Evolutionary conservation across 2,797 vertebrate genomes (phyloP).

Genomic region (Balearica regulorum): DNA sequence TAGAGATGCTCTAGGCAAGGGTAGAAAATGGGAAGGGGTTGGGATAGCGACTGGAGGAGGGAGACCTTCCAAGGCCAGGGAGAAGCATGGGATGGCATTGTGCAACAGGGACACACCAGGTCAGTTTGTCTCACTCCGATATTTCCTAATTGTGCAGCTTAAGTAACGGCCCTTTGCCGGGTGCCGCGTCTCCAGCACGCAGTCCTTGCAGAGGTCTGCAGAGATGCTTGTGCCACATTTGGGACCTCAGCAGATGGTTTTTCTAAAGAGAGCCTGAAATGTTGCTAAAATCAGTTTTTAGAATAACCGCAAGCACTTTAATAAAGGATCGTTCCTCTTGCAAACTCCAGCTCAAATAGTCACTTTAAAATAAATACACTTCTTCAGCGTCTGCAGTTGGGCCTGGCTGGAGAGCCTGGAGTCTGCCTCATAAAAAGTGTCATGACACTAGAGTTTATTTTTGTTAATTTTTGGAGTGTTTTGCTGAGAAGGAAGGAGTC

Average conservation of each 20-base stretch:
- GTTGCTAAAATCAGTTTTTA: conserved; percentile 47
- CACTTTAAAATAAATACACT: conserved; percentile 37
- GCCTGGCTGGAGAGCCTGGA: conserved; percentile 25
- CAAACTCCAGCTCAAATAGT: conserved; percentile 17
- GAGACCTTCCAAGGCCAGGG: neutral
- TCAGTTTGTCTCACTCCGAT: neutral
- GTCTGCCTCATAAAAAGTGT: conserved; percentile 10
- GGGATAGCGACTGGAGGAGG: neutral
- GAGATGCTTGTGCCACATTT: neutral
- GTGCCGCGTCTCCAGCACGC: fast-evolving
- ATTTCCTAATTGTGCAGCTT: neutral
- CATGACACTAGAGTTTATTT: neutral
- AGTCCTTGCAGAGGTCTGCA: neutral
- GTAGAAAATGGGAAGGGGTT: neutral
- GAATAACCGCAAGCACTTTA: neutral
- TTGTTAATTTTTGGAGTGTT: conserved; percentile 29
- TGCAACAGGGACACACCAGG: neutral
- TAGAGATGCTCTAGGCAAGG: neutral
- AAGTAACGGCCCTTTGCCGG: neutral
- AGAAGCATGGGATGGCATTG: neutral
- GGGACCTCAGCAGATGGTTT: conserved; percentile 15
- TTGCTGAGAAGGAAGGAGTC: conserved; percentile 16
- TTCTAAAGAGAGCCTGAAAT: conserved; percentile 12
- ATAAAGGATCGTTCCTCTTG: neutral
- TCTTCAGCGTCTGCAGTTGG: conserved; percentile 2